phyloP scores from a whole-genome alignment of 2,888 invertebrate genomes.

The Blera fallax region DNA sequence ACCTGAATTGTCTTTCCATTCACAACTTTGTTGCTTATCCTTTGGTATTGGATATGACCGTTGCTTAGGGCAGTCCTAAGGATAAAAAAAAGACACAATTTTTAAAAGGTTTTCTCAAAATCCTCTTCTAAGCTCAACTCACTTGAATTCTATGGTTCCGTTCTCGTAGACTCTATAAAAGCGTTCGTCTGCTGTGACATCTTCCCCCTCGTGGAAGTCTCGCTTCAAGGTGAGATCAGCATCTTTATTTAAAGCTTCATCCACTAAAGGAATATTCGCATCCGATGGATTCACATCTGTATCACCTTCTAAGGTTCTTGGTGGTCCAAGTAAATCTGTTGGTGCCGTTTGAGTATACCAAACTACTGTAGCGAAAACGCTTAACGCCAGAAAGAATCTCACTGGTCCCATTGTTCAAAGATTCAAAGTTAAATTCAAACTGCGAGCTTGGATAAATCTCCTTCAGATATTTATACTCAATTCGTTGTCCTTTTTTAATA shows the following conservation, averaged over 20 bases:
- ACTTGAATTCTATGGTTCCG: slow-evolving; percentile 65
- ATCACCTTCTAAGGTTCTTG: slow-evolving; percentile 30
- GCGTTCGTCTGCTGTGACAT: slow-evolving; percentile 20
- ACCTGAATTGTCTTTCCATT: slow-evolving; percentile 45
- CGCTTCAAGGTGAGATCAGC: neutral
- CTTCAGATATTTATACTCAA: slow-evolving; percentile 62
- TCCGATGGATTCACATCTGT: slow-evolving; percentile 8
- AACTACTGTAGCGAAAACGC: neutral
- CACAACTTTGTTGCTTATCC: slow-evolving; percentile 47
- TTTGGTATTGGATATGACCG: slow-evolving; percentile 64
- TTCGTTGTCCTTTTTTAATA: slow-evolving; percentile 12
- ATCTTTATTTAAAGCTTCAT: neutral
- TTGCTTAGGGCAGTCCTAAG: slow-evolving; percentile 57
- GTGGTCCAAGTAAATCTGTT: slow-evolving; percentile 21
- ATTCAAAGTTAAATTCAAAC: slow-evolving; percentile 45
- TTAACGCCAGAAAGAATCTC: slow-evolving; percentile 1
- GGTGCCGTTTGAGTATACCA: slow-evolving; percentile 40
- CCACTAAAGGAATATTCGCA: neutral
- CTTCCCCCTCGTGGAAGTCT: neutral
- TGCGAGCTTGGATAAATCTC: slow-evolving; percentile 42
- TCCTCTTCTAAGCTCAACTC: no score
- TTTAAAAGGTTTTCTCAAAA: neutral
- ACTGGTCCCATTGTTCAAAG: slow-evolving; percentile 38
- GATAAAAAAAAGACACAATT: neutral
- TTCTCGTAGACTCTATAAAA: slow-evolving; percentile 42